These are phyloP conservation scores for Periophthalmodon schlosseri DNA, from an alignment of 2,113 vertebrate genomes.

Conservation along the genomic window DNA sequence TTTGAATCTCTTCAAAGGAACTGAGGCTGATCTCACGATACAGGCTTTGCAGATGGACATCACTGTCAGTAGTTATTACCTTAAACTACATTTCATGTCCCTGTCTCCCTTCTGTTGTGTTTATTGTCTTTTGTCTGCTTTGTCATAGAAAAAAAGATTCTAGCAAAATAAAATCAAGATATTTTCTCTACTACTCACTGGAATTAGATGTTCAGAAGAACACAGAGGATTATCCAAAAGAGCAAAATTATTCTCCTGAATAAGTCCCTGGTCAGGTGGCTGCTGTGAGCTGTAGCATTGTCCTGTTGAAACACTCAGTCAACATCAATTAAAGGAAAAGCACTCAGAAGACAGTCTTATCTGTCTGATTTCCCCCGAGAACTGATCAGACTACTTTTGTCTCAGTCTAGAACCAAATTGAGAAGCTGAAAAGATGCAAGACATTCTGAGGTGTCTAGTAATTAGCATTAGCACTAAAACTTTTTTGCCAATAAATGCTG, in stretches of 20 bases:
- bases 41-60: conserved; percentile 32
- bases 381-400: no score
- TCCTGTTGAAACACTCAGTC: not conserved
- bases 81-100: conserved; percentile 32
- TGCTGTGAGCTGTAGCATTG: no score
- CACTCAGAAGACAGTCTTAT: not conserved
- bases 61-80: conserved; percentile 26
- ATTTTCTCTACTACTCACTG: not conserved
- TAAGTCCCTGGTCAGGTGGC: not conserved
- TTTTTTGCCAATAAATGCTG: no score
- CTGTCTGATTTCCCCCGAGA: not conserved
- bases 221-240: not conserved
- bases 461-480: no score
- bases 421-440: not conserved
- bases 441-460: not conserved
- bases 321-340: not conserved
- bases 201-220: no score
- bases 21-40: conserved; percentile 29
- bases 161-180: not conserved
- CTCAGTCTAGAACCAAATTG: not conserved
- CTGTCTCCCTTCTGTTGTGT: conserved; percentile 30
- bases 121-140: conserved; percentile 3
- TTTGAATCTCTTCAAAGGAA: conserved; percentile 46
- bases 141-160: not conserved
- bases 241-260: not conserved